Percentiles rank a stretch among this genome's conserved stretches.
Conservation (phyloP, 2,797 vertebrate species). For the Octomys mimax region DNA sequence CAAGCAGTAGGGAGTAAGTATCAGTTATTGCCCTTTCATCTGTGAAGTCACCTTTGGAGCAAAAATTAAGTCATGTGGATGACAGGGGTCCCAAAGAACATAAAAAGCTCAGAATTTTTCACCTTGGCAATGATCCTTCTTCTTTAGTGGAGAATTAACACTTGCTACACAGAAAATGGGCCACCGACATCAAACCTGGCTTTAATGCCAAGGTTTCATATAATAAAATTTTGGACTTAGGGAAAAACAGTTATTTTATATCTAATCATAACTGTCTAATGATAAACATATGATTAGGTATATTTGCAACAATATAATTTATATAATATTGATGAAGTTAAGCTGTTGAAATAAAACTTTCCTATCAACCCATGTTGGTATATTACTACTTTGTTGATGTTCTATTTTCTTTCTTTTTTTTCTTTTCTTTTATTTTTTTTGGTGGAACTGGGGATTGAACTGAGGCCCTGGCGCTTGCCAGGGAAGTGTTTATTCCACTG, state of each 20-base stretch:
- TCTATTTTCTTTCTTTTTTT: not conserved
- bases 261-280: not conserved
- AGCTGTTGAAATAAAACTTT: conserved; percentile 63
- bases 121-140: not conserved
- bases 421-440: no score
- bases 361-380: not conserved
- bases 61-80: conserved; percentile 31
- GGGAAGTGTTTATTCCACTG: no score
- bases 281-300: not conserved
- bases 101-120: not conserved
- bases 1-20: not conserved
- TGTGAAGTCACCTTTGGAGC: not conserved
- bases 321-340: conserved; percentile 62
- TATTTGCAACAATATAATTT: conserved; percentile 38
- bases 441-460: no score
- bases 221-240: conserved; percentile 45
- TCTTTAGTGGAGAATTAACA: not conserved
- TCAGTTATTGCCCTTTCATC: conserved; percentile 22
- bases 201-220: conserved; percentile 29
- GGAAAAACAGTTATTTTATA: conserved; percentile 46
- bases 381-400: conserved; percentile 32
- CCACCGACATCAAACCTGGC: not conserved
- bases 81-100: not conserved
- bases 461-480: no score
- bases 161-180: not conserved